Evolutionary conservation across 2,888 invertebrate genomes (phyloP).

Genomic region (Oeneis ivallda): DNA sequence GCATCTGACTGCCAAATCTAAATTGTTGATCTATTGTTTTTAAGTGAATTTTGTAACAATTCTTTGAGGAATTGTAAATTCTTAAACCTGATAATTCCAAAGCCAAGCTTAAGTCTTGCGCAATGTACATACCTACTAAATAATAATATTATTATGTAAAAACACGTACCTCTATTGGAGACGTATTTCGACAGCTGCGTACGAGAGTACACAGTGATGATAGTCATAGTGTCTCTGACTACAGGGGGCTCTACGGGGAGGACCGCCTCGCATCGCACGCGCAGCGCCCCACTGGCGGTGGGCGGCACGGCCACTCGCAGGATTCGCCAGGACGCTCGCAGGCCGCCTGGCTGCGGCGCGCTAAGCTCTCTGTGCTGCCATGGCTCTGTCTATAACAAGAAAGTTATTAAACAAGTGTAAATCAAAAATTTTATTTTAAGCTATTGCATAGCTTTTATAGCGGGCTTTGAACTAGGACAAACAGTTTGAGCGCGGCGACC

Average conservation of each 20-base stretch:
- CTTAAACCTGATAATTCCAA: too few species aligned
- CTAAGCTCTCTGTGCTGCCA: slow-evolving; percentile 72
- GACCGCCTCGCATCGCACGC: slow-evolving; percentile 68
- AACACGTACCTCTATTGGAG: slow-evolving; percentile 58
- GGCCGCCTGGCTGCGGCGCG: slow-evolving; percentile 59
- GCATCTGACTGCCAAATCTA: too few species aligned
- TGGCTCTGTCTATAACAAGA: slow-evolving; percentile 60
- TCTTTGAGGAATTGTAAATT: too few species aligned
- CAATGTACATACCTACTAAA: too few species aligned
- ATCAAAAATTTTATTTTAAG: too few species aligned
- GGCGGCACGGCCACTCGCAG: slow-evolving; percentile 63
- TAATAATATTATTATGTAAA: background rate
- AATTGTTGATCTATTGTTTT: too few species aligned
- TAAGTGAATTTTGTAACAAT: too few species aligned
- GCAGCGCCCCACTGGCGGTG: slow-evolving; percentile 65
- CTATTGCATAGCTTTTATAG: too few species aligned
- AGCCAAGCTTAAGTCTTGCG: too few species aligned
- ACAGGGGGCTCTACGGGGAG: slow-evolving; percentile 70
- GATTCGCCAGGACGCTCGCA: slow-evolving; percentile 69
- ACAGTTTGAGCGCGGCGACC: too few species aligned
- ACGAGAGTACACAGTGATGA: slow-evolving; percentile 68
- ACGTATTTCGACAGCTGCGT: slow-evolving; percentile 75
- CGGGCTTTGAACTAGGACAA: too few species aligned
- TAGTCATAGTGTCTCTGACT: slow-evolving; percentile 56
- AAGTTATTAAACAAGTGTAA: slow-evolving; percentile 8